Percentiles rank a stretch among this genome's conserved stretches.
These are phyloP conservation scores for Drosophila elegans DNA, from an alignment of 1,140 invertebrate species.

Conservation along the genomic window DNA sequence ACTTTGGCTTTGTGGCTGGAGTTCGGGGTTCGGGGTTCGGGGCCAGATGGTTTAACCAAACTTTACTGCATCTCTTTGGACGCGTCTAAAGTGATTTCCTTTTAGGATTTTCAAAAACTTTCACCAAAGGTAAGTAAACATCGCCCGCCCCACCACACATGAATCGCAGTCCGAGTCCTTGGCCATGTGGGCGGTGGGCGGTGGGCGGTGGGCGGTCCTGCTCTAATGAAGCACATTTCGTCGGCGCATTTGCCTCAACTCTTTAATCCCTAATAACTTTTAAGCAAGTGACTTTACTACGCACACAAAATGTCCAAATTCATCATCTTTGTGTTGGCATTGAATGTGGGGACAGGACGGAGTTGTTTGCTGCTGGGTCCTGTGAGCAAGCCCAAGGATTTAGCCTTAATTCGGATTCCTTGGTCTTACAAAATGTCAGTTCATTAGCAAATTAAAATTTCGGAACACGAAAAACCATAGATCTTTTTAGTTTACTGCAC, in stretches of 20 bases:
- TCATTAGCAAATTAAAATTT: constrained; percentile 36
- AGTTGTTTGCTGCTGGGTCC: constrained; percentile 6
- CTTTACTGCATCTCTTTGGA: constrained; percentile 70
- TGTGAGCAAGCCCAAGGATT: constrained; percentile 31
- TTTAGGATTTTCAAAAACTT: constrained; percentile 82
- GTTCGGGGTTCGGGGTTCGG: not conserved
- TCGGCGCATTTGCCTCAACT: constrained; percentile 62
- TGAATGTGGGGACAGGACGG: constrained; percentile 22
- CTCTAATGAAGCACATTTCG: constrained; percentile 70
- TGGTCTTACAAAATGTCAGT: not conserved
- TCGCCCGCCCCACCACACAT: constrained; percentile 35
- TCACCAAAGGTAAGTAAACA: constrained; percentile 80
- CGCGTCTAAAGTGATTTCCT: constrained; percentile 81
- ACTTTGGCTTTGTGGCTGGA: constrained; percentile 46
- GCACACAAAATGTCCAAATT: constrained; percentile 78
- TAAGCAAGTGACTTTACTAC: constrained; percentile 77
- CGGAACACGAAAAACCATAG: not conserved
- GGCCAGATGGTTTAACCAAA: constrained; percentile 39
- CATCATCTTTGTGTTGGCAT: constrained; percentile 58
- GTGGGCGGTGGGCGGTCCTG: not conserved
- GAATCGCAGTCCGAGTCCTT: constrained; percentile 33
- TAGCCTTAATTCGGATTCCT: constrained; percentile 4
- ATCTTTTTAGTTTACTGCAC: too few relatives aligned
- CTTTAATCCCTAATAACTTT: constrained; percentile 81
- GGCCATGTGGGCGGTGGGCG: constrained; percentile 5